Base-by-base conservation (phyloP, 2,888 invertebrate genomes). In the Rhaphigaster nebulosa region DNA sequence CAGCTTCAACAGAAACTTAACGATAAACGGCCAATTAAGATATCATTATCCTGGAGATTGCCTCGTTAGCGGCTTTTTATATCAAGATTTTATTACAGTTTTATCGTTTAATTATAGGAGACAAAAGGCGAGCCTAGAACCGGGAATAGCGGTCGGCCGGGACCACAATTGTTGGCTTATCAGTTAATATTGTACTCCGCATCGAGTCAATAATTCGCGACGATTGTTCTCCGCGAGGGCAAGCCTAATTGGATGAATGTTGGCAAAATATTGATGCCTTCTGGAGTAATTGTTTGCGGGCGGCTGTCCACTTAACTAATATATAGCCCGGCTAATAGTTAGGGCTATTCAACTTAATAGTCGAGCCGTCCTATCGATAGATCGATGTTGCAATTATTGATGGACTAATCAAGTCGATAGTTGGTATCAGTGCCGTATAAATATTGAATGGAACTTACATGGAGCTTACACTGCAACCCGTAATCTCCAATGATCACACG, bases 11-110 rank as follows among this genome's bases (percentile, higher is more conserved):
- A 76, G 70, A 38, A 76, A 76, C 70, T 38, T 76, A 76, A 76
- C 70, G 70, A 34, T 76, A 76, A 76, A 38, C 70, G 70, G 70
- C 70, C 70, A 76, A 76, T 76, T 76, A 76, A 76, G 70, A 34
- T 38, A 38, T 76, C 34, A 76, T 76, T 76, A 76, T 38, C 8
- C 5, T 15, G n/a, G 20, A 23, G 1, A 18, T 18, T 6, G 34
- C 8, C 34, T 76, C 38, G 70, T 76, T 76, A 76, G 70, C 34
- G 6, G 70, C 18, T 76, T 76, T 76, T 76, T 38, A 38, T 38
- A 76, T 5, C 29, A 1, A 3, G 38, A 34, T 76, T 76, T 38
- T 76, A 76, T 76, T 76, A 76, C 70, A 1, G 34, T 76, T 76
- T 76, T 76, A 76, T 76, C 18, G 70, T 76, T 76, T 76, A 38